Conservation (phyloP, 2,797 vertebrate species). For the Tachyglossus aculeatus region DNA sequence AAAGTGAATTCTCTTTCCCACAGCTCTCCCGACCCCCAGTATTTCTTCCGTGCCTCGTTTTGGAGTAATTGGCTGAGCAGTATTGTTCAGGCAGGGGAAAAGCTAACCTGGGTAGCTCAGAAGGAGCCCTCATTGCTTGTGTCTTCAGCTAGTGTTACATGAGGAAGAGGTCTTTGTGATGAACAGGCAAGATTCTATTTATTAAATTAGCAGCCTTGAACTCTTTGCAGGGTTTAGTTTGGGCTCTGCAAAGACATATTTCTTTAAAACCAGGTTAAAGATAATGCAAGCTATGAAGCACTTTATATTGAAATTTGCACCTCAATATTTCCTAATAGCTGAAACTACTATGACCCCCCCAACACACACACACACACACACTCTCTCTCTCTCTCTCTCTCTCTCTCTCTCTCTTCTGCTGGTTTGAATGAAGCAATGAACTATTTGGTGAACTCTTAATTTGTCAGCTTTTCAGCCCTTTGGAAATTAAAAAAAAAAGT, state of each 20-base stretch:
- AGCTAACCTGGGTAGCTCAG: slow-evolving; percentile 32
- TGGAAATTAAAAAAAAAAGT: too few relatives aligned
- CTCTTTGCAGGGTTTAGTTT: too few relatives aligned
- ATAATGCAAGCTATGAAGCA: too few relatives aligned
- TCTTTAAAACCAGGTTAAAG: too few relatives aligned
- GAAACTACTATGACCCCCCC: not conserved
- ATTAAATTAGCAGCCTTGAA: accelerated
- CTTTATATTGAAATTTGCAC: not conserved
- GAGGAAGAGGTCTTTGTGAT: not conserved
- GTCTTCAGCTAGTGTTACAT: slow-evolving; percentile 27
- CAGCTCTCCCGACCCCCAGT: too few relatives aligned
- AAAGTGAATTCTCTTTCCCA: too few relatives aligned
- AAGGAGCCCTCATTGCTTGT: slow-evolving; percentile 54
- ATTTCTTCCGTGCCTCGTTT: accelerated
- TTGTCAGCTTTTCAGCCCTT: too few relatives aligned
- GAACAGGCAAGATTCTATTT: accelerated
- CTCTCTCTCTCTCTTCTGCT: not conserved
- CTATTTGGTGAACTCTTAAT: too few relatives aligned
- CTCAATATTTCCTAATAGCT: not conserved
- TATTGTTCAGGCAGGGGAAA: slow-evolving; percentile 63
- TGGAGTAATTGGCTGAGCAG: accelerated
- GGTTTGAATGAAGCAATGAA: too few relatives aligned
- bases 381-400: not conserved
- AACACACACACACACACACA: not conserved
- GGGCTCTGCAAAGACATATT: too few relatives aligned